Base-by-base conservation (phyloP, 2,113 vertebrate genomes). In the Ardeotis arabs region DNA sequence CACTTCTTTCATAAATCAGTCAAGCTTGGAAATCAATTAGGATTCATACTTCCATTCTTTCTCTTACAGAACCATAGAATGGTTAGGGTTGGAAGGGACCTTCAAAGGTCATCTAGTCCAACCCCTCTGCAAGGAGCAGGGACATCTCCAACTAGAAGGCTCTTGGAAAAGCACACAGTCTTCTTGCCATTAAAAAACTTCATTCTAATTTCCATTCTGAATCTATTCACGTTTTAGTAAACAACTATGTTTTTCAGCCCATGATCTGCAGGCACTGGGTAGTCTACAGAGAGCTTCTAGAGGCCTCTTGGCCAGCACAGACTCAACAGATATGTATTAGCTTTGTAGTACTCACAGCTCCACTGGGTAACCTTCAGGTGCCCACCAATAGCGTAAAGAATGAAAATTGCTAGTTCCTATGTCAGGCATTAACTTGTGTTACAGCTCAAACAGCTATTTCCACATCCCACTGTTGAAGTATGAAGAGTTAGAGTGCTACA, bases 401-500 rank as follows among this genome's bases (percentile, higher is more conserved):
- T 4, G 10, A 58, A 75, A 53, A 70, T 6, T 58, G 11, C 37
- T 67, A 28, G 50, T 59, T 45, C 41, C 41, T 41, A 6, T 39
- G 22, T n/a, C 52, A 63, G 52, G 22, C 25, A 75, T 68, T 79
- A 47, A 24, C 16, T 70, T 53, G 4, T 37, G 27, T 67, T 24
- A 49, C 33, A n/a, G 20, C 47, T 82, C 56, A 63, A 33, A 84
- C 6, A 31, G n/a, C 28, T 78, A 12, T 47, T 89, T 74, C 81
- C 28, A 44, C 55, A 28, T 24, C n/a, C 60, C n/a, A 9, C 8
- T 49, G 31, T 66, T 44, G 5, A 68, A n/a, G 29, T 53, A 8
- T 5, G 29, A 56, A 1, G 45, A 1, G 4, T 8, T 1, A 59
- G 12, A 50, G 13, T 0, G 0, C 28, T 35, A 5, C 6, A 62